Conservation (phyloP, 2,797 vertebrate species). For the Neoniphon sammara region DNA sequence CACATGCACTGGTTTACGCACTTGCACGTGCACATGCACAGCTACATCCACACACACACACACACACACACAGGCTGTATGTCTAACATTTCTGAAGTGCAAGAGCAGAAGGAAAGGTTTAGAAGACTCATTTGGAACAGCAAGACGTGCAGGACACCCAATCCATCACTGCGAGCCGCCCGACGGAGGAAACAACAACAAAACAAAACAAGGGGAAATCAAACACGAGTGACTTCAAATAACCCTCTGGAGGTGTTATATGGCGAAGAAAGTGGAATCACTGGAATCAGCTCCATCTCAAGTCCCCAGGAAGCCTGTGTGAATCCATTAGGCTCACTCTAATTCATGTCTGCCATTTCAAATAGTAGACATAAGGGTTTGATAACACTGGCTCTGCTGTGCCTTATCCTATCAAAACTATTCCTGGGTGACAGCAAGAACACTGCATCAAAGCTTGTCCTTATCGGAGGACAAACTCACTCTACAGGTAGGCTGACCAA, state of each 20-base stretch:
- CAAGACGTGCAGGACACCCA: slow-evolving; percentile 43
- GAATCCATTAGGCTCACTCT: slow-evolving; percentile 68
- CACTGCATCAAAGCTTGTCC: slow-evolving; percentile 63
- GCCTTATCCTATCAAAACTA: slow-evolving; percentile 62
- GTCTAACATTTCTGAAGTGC: slow-evolving; percentile 28
- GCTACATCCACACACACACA: not conserved
- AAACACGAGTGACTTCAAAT: slow-evolving; percentile 63
- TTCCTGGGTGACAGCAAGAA: slow-evolving; percentile 55
- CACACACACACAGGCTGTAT: not conserved
- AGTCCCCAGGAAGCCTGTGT: slow-evolving; percentile 40
- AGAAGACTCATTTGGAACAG: slow-evolving; percentile 33
- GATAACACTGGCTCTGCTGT: slow-evolving; percentile 56
- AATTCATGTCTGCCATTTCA: slow-evolving; percentile 67
- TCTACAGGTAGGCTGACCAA: slow-evolving; percentile 52
- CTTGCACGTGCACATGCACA: not conserved
- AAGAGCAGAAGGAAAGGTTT: slow-evolving; percentile 35
- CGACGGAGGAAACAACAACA: slow-evolving; percentile 53
- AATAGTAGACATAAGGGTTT: slow-evolving; percentile 58
- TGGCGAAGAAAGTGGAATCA: slow-evolving; percentile 51
- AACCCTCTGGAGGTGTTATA: slow-evolving; percentile 49
- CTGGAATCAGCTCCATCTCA: slow-evolving; percentile 46
- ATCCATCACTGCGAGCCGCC: slow-evolving; percentile 34
- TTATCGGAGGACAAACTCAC: slow-evolving; percentile 68
- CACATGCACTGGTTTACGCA: not conserved
- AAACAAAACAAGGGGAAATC: slow-evolving; percentile 60